Evolutionary conservation across 2,888 invertebrate species (phyloP), one percentile per base, ranked within the genome.

Genomic region (Morpho deidamia): DNA sequence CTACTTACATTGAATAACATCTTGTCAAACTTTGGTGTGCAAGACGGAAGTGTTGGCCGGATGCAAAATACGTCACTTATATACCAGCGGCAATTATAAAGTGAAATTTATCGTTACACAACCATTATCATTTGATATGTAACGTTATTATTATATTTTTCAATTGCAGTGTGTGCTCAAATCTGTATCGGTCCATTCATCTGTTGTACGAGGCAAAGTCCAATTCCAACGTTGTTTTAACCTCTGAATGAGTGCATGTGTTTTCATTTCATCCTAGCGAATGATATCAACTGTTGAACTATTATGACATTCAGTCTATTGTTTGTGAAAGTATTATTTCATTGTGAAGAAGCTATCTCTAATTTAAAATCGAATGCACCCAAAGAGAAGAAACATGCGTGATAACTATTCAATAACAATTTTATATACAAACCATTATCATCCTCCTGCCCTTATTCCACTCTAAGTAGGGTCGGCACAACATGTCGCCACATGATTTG

Each of bases 91-190:
- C 68, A 69, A 71, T 69, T 63, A 71, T 56, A 66, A 67, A 72
- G 69, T 71, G 69, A 73, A 71, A 72, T 71, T 69, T 66, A 60
- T 60, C 61, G 60, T 64, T 71, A 75, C 73, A 11, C 58, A 60
- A 61, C 66, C 58, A 64, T 65, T 67, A 66, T 60, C 65, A 62
- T 53, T 35, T 44, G 23, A 50, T 60, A 70, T 63, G 65, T 68
- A 59, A 60, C 67, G 53, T 63, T 64, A 66, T 68, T 70, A 65
- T 68, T 62, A 12, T 35, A 23, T 41, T 8, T 38, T 11, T 32
- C 32, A 42, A 46, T 41, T 35, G 46, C 23, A 49, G 32, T 55
- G 47, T 38, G 32, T 41, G 23, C 33, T 39, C 11, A 49, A 41
- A 11, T 11, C 4, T n/a, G 7, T 33, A 46, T 11, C 11, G 10